Percentiles rank a stretch among this genome's conserved stretches.
Conservation (phyloP, 2,797 vertebrate species). For the Emydoidea blandingii region DNA sequence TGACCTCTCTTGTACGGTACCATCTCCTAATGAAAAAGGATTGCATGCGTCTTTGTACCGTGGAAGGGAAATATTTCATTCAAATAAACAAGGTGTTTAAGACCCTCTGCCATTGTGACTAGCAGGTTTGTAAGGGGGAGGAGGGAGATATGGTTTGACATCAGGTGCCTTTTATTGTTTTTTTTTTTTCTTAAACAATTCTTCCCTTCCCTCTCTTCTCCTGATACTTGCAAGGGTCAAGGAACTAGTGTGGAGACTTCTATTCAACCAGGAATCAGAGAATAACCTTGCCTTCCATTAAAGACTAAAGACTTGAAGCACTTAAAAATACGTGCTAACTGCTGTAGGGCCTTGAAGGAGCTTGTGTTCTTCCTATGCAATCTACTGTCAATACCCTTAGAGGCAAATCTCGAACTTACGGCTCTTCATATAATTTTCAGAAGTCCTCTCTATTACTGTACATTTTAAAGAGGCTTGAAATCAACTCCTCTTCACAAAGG, state of each 20-base stretch:
- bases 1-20: not conserved
- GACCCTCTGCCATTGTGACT: constrained; percentile 15
- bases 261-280: not conserved
- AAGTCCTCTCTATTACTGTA: not conserved
- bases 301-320: not conserved
- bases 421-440: constrained; percentile 37
- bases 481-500: not conserved
- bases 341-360: constrained; percentile 11
- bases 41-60: fast-evolving
- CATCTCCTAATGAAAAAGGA: not conserved
- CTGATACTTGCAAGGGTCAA: constrained; percentile 4
- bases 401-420: not conserved
- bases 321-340: not conserved
- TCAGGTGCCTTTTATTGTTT: constrained; percentile 40
- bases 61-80: not conserved
- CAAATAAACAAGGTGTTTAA: constrained; percentile 53
- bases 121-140: constrained; percentile 25
- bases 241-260: not conserved
- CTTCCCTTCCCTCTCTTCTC: not conserved
- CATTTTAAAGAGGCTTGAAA: not conserved
- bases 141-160: not conserved
- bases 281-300: constrained; percentile 9
- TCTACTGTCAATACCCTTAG: constrained; percentile 43
- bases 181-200: constrained; percentile 23
- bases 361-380: constrained; percentile 69